A percentile compares a stretch with the other conserved stretches of the same genome.
These are phyloP conservation scores for Dolichopus griseipennis DNA, from an alignment of 2,888 invertebrate species.

Conservation along the genomic window DNA sequence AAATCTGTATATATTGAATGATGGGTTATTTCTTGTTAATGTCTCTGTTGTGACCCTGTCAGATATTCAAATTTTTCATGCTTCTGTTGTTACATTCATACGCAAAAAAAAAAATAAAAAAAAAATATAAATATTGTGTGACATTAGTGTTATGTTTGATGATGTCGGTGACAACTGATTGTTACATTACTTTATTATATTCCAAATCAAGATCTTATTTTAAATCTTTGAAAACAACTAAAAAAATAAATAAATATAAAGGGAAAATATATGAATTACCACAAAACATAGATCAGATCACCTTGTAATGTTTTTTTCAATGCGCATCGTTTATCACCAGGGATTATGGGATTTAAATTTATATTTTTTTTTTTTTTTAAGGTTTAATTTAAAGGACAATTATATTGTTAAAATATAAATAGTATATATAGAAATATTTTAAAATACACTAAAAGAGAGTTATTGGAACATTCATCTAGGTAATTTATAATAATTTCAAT, in stretches of 20 bases:
- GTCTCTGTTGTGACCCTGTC: conserved; percentile 9
- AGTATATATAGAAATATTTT: too few species aligned
- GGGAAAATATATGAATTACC: background rate
- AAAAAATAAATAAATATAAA: background rate
- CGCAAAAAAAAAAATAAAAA: too few species aligned
- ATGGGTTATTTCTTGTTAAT: conserved; percentile 1
- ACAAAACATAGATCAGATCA: background rate
- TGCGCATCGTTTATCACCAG: conserved; percentile 17
- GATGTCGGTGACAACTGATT: conserved; percentile 9
- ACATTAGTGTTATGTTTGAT: background rate
- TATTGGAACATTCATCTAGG: too few species aligned
- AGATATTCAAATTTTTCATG: background rate
- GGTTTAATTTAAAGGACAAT: background rate
- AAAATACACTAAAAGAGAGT: too few species aligned
- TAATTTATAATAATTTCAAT: too few species aligned
- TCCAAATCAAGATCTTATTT: conserved; percentile 1
- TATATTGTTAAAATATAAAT: too few species aligned
- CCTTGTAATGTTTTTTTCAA: background rate
- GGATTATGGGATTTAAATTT: conserved; percentile 12
- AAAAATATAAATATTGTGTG: too few species aligned
- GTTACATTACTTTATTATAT: background rate
- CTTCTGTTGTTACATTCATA: background rate
- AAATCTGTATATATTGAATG: background rate
- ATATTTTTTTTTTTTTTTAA: background rate
- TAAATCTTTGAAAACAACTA: background rate